Evolutionary conservation across 2,888 invertebrate species (phyloP).

Genomic region (Cataglyphis livida): DNA sequence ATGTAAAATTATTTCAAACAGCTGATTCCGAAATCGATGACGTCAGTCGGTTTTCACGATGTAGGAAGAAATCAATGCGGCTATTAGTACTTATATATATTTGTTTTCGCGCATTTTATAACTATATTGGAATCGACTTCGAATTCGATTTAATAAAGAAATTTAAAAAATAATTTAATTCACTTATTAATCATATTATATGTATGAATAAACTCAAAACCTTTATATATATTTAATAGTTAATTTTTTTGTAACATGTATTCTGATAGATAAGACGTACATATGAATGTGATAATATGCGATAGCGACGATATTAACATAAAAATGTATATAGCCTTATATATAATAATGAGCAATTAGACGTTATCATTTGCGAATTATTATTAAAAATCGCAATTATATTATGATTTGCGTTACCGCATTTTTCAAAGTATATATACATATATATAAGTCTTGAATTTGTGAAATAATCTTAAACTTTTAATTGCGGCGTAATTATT

Average conservation of each 20-base stretch:
- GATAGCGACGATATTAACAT: neutral
- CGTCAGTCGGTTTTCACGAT: neutral
- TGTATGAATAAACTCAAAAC: neutral
- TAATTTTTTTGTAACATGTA: neutral
- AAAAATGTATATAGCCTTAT: neutral
- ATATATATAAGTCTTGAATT: neutral
- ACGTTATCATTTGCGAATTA: neutral
- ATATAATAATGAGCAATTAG: neutral
- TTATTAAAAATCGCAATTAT: conserved; percentile 19
- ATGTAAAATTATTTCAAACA: neutral
- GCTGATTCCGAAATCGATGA: neutral
- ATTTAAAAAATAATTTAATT: neutral
- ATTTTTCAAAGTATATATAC: neutral
- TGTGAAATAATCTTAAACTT: conserved; percentile 35
- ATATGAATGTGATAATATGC: neutral
- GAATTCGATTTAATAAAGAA: conserved; percentile 3
- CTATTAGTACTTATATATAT: neutral
- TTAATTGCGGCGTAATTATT: conserved; percentile 76
- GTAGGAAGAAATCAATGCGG: neutral
- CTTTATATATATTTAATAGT: neutral
- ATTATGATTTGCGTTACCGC: neutral
- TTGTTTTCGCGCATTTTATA: neutral
- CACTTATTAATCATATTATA: neutral
- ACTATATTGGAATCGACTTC: neutral
- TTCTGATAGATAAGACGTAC: neutral